These are phyloP conservation scores for Petrophora chlorosata DNA, from an alignment of 2,888 invertebrate species.

Conservation along the genomic window DNA sequence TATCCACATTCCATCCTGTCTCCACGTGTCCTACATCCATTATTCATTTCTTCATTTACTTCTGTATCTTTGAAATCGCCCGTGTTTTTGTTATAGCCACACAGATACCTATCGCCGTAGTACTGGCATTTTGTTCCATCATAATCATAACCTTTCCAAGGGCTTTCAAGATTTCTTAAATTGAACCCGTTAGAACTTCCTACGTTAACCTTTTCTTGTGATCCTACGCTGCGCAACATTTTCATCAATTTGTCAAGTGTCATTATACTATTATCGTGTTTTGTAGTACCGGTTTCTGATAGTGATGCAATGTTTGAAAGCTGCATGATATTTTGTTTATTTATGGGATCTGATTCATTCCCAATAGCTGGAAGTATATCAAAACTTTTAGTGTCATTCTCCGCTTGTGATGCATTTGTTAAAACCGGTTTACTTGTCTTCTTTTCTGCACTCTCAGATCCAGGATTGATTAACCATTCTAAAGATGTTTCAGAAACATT, in stretches of 20 bases:
- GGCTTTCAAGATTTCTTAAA: conserved; percentile 4
- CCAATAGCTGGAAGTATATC: neutral
- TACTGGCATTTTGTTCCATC: conserved; percentile 55
- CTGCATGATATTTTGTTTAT: too few species aligned
- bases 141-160: conserved; percentile 54
- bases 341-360: too few species aligned
- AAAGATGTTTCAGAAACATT: neutral
- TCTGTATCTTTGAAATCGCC: conserved; percentile 39
- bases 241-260: too few species aligned
- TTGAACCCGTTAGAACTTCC: conserved; percentile 1
- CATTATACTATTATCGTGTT: too few species aligned
- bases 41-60: conserved; percentile 44
- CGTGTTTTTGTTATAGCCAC: conserved; percentile 67
- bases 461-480: conserved; percentile 14
- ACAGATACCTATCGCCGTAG: conserved; percentile 56
- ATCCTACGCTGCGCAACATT: too few species aligned
- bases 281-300: too few species aligned
- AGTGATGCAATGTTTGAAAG: too few species aligned
- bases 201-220: too few species aligned
- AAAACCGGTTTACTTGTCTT: neutral
- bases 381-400: neutral
- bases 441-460: neutral
- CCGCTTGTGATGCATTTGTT: neutral
- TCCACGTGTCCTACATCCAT: conserved; percentile 56
- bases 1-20: conserved; percentile 73